Base-by-base conservation (phyloP, 2,113 vertebrate genomes). In the Sylvilagus bachmani region DNA sequence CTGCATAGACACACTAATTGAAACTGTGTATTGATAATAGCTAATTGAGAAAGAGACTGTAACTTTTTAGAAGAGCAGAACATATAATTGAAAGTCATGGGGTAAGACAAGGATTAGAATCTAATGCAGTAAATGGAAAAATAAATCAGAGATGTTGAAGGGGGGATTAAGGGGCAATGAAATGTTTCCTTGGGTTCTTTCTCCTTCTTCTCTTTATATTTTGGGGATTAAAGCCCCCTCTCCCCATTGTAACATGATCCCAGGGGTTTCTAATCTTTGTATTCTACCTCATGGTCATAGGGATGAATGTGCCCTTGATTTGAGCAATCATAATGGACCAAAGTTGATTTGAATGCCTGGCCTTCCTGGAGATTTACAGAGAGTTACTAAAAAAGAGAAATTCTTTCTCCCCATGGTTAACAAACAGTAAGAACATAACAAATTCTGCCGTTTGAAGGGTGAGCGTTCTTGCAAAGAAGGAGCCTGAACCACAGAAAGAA, bases 11-110 rank as follows among this genome's bases (percentile, higher is more conserved):
- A 44, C 0, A 36, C 16, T 86, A 44, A 14, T 44, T 70, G 38
- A 36, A 77, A 49, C 13, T 86, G 69, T 92, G 49, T 61, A 22
- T 80, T 86, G 77, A 85, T 36, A 89, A 62, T 61, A 94, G 10
- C 27, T 86, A 27, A 51, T 82, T 77, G 5, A 77, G 53, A 38
- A 31, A 62, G 29, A 90, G n/a, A 70, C 38, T 17, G 10, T 74
- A 89, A 55, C 61, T 36, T 58, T 79, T 73, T 84, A 61, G 38
- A 81, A 51, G 10, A 71, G 4, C 31, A 70, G 53, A 78, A 66
- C 31, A 12, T 31, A 27, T 74, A 24, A 75, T 36, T 51, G 61
- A 86, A 29, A 78, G 61, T 10, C 14, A 74, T 25, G 5, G 11
- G 1, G 0, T 78, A 71, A 78, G 22, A 83, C 36, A 62, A 66